Conservation (phyloP, 1,140 invertebrate species). For the Aricia agestis region DNA sequence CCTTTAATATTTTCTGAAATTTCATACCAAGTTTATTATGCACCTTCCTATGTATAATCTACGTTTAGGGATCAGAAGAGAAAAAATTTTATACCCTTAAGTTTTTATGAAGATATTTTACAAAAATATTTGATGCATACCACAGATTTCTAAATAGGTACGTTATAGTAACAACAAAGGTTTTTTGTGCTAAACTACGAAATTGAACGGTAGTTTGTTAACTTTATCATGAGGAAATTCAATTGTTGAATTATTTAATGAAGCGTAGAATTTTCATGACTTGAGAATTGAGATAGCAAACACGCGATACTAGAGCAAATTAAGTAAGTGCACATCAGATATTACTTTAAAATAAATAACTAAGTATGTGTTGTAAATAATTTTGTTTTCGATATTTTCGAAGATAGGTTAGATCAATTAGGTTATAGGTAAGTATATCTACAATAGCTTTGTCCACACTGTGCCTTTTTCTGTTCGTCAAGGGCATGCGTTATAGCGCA, state of each 20-base stretch:
- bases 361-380: no score
- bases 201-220: not conserved
- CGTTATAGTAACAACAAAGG: not conserved
- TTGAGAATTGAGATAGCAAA: not conserved
- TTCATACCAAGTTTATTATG: not conserved
- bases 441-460: no score
- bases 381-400: no score
- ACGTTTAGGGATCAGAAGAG: not conserved
- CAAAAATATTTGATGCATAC: no score
- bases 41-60: not conserved
- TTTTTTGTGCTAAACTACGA: not conserved
- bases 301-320: not conserved
- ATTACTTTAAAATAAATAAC: no score
- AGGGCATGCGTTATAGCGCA: no score
- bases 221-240: not conserved
- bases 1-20: conserved; percentile 13
- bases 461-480: no score
- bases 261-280: not conserved
- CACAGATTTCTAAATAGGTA: no score
- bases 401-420: no score
- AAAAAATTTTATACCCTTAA: not conserved
- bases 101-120: no score
- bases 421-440: no score
- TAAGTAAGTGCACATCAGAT: no score
- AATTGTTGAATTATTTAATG: not conserved